Conservation (phyloP, 2,113 vertebrate genomes). For the Paramormyrops kingsleyae region DNA sequence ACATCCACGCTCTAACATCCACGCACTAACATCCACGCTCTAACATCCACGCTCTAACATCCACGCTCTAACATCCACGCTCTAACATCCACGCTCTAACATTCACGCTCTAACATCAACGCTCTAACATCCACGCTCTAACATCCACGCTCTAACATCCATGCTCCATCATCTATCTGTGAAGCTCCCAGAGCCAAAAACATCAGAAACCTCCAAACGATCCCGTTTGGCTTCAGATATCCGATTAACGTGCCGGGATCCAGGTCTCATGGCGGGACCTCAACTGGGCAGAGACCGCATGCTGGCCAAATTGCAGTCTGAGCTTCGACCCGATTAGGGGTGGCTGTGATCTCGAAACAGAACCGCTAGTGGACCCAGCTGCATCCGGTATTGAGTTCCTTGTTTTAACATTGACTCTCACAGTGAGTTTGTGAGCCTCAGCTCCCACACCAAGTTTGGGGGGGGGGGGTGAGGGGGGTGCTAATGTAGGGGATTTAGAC, state of each 20-base stretch:
- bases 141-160: not conserved
- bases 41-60: too few species aligned
- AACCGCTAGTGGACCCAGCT: not conserved
- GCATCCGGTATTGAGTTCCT: slow-evolving; percentile 26
- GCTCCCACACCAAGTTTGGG: slow-evolving; percentile 25
- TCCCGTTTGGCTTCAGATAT: slow-evolving; percentile 9
- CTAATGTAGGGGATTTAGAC: not conserved
- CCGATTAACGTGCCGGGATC: slow-evolving; percentile 22
- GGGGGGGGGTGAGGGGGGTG: not conserved
- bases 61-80: too few species aligned
- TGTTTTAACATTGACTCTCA: slow-evolving; percentile 37
- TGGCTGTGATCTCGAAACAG: slow-evolving; percentile 4
- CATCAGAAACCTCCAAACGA: not conserved
- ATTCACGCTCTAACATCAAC: too few species aligned
- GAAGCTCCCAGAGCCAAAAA: slow-evolving; percentile 19
- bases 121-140: too few species aligned
- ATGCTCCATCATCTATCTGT: slow-evolving; percentile 11
- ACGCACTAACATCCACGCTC: too few species aligned
- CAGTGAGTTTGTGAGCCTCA: not conserved
- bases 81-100: too few species aligned
- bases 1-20: too few species aligned
- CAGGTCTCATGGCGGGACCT: not conserved
- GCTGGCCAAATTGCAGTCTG: not conserved
- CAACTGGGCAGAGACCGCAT: not conserved
- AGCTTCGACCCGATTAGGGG: not conserved